Conservation (phyloP, 2,888 invertebrate genomes). For the Arctia plantaginis region DNA sequence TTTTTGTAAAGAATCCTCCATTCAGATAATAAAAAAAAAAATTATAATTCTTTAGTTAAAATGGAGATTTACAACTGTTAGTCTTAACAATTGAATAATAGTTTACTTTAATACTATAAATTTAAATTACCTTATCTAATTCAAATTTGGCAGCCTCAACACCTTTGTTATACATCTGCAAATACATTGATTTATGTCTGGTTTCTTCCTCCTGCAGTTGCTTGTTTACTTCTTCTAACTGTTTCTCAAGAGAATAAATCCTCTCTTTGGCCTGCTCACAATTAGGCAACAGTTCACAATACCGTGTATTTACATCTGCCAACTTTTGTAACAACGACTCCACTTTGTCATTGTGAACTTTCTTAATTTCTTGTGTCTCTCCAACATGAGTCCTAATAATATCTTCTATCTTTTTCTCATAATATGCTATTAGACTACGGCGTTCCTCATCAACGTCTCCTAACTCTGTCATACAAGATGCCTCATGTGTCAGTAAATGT, state of each 20-base stretch:
- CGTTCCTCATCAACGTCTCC: constrained; percentile 88
- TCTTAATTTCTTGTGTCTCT: constrained; percentile 91
- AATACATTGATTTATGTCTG: constrained; percentile 91
- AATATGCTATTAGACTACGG: constrained; percentile 89
- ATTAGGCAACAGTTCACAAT: constrained; percentile 91
- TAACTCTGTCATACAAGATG: constrained; percentile 82
- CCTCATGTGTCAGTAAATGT: constrained; percentile 85
- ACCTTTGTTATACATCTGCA: constrained; percentile 94
- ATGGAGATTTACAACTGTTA: not conserved
- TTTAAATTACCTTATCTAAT: constrained; percentile 88
- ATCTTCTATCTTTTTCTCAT: constrained; percentile 92
- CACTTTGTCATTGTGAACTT: constrained; percentile 92
- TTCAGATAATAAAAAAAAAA: not conserved
- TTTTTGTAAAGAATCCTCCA: not conserved
- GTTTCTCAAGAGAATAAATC: constrained; percentile 90
- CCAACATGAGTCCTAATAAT: constrained; percentile 87
- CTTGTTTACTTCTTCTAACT: constrained; percentile 89
- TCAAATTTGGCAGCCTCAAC: constrained; percentile 92
- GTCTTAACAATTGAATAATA: no score
- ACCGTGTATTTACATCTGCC: constrained; percentile 91
- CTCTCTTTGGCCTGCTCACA: constrained; percentile 91
- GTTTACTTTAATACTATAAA: not conserved
- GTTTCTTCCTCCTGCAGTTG: constrained; percentile 90
- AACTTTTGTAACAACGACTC: constrained; percentile 90
- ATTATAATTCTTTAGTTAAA: not conserved